phyloP scores from a whole-genome alignment of 2,888 invertebrate genomes.

The Cataglyphis altisquamis region DNA sequence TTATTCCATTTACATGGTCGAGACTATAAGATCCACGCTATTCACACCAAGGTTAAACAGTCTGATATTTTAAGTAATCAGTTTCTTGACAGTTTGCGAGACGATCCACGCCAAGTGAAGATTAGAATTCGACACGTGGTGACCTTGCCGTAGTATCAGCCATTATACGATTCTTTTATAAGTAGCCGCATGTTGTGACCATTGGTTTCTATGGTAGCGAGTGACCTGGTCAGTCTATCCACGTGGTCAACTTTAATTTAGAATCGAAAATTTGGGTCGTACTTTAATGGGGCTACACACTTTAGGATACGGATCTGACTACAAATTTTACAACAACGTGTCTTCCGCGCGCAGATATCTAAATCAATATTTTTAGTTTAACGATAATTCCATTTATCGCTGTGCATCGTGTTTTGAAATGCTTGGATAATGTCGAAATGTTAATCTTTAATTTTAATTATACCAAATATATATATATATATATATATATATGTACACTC shows the following conservation, averaged over 20 bases:
- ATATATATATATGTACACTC: not conserved
- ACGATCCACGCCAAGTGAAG: slow-evolving; percentile 35
- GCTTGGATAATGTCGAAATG: not conserved
- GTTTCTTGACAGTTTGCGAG: not conserved
- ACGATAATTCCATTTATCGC: slow-evolving; percentile 23
- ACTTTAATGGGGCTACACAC: slow-evolving; percentile 57
- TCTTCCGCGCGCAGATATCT: slow-evolving; percentile 20
- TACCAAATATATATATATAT: not conserved
- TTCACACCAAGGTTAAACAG: slow-evolving; percentile 4
- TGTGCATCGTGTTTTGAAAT: not conserved
- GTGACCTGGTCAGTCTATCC: slow-evolving; percentile 85
- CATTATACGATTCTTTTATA: slow-evolving; percentile 75
- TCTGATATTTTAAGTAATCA: slow-evolving; percentile 12
- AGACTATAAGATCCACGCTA: not conserved
- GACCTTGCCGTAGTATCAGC: slow-evolving; percentile 82
- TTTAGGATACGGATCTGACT: slow-evolving; percentile 64
- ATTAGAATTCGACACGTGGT: slow-evolving; percentile 70
- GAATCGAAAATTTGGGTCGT: slow-evolving; percentile 72
- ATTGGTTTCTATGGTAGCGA: slow-evolving; percentile 83
- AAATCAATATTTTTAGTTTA: slow-evolving; percentile 41
- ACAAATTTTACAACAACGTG: slow-evolving; percentile 42
- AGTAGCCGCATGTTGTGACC: slow-evolving; percentile 80
- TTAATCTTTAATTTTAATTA: not conserved
- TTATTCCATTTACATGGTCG: not conserved
- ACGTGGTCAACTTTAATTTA: slow-evolving; percentile 82